These are phyloP conservation scores for Magallana angulata DNA, from an alignment of 1,140 invertebrate genomes.

Conservation along the genomic window DNA sequence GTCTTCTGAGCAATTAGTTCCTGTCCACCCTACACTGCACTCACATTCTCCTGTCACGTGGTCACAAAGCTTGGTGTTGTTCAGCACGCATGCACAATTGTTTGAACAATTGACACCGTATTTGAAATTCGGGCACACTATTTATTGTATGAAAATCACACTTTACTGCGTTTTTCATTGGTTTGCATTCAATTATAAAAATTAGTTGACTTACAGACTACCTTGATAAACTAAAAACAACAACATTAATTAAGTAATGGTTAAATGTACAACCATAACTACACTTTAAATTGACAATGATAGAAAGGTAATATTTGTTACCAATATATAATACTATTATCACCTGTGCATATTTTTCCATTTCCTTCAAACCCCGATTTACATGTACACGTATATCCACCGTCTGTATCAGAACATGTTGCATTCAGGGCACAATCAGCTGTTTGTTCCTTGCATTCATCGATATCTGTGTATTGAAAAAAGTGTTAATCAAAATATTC, in stretches of 20 bases:
- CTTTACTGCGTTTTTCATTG: too few relatives aligned
- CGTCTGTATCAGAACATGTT: background rate
- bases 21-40: background rate
- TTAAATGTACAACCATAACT: too few relatives aligned
- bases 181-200: too few relatives aligned
- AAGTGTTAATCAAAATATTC: background rate
- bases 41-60: background rate
- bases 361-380: background rate
- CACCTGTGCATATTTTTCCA: too few relatives aligned
- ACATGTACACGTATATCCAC: background rate
- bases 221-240: too few relatives aligned
- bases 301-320: too few relatives aligned
- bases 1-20: background rate
- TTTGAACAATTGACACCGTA: background rate
- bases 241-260: too few relatives aligned
- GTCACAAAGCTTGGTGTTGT: background rate
- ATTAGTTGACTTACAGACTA: too few relatives aligned
- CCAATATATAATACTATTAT: too few relatives aligned
- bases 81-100: background rate
- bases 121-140: background rate
- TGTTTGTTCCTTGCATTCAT: background rate
- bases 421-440: background rate
- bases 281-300: too few relatives aligned
- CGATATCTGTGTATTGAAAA: too few relatives aligned
- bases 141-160: too few relatives aligned